Base-by-base conservation (phyloP, 1,140 invertebrate genomes). In the Doryteuthis pealeii region DNA sequence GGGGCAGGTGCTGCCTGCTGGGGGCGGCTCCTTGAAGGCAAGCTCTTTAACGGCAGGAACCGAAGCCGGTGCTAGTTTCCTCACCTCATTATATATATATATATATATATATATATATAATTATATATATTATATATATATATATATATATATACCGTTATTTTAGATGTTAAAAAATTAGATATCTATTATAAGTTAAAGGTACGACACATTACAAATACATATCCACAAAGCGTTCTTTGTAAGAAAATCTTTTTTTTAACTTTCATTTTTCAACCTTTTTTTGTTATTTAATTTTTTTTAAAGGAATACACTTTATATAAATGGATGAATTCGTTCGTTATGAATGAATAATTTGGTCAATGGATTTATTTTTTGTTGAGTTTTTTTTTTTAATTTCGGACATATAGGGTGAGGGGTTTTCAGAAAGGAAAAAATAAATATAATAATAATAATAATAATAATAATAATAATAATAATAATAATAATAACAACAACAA, bases 401-500 rank as follows among this genome's bases (percentile, higher is more conserved):
- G 8, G 8, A 49, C 45, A 49, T 49, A 49, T 49, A 49, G 45
- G 45, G 8, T 8, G 8, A 49, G 8, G 45, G 8, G 45, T 49
- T 8, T 49, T 8, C 45, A 49, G 8, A 49, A 10, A 49, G 8
- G 18, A 10, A 49, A 10, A 49, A 10, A 49, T 49, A 49, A 10
- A 49, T 49, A 28, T 33, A 68, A 68, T 33, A 68, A 28, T 67
- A 31, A 31, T 31, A 67, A 31, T 31, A 67, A 67, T 67, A n/a
- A 28, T 31, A 67, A 67, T 67, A 28, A n/a, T 31, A 67, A 67
- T 67, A 28, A n/a, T 31, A n/a, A n/a, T 31, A 67, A 31, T 31
- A 67, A 31, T 68, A 68, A 68, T 28, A 68, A 68, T 68, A 68
- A 68, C 22, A 31, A 68, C 2, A 31, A 68, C 2, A 49, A 49